These are phyloP conservation scores for Tenebrosternarchus preto DNA, from an alignment of 2,113 vertebrate genomes.

Conservation along the genomic window DNA sequence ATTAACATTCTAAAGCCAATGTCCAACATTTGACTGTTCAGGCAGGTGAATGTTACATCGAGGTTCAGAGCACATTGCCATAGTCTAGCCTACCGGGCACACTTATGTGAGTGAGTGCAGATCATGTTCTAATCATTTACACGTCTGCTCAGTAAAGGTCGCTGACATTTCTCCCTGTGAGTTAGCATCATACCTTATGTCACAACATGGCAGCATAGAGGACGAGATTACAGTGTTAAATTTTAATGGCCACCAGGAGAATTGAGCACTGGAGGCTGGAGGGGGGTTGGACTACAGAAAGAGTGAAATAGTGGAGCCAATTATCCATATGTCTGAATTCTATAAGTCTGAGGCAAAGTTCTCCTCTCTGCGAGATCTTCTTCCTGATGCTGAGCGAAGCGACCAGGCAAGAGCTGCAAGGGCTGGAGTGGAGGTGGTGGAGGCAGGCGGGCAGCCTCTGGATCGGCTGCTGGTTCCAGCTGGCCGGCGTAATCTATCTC, in stretches of 20 bases:
- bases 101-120: neutral
- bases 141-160: neutral
- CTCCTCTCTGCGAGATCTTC: neutral
- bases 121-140: slow-evolving; percentile 16
- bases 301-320: slow-evolving; percentile 5
- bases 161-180: neutral
- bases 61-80: too few species aligned
- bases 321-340: slow-evolving; percentile 24
- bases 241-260: slow-evolving; percentile 25
- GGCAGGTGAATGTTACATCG: neutral
- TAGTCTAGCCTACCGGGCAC: neutral
- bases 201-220: slow-evolving; percentile 16
- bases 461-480: slow-evolving; percentile 16
- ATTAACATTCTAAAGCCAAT: neutral
- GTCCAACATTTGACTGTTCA: neutral
- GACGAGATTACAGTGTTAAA: slow-evolving; percentile 38
- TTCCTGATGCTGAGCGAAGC: too few species aligned
- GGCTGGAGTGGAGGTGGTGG: neutral
- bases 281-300: neutral
- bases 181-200: slow-evolving; percentile 11
- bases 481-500: slow-evolving; percentile 42
- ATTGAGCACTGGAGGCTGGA: neutral
- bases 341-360: slow-evolving; percentile 17
- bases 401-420: neutral
- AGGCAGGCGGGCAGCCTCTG: slow-evolving; percentile 15